Percentiles rank a stretch among this genome's conserved stretches.
These are phyloP conservation scores for Elephas maximus DNA, from an alignment of 2,113 vertebrate genomes.

Conservation along the genomic window DNA sequence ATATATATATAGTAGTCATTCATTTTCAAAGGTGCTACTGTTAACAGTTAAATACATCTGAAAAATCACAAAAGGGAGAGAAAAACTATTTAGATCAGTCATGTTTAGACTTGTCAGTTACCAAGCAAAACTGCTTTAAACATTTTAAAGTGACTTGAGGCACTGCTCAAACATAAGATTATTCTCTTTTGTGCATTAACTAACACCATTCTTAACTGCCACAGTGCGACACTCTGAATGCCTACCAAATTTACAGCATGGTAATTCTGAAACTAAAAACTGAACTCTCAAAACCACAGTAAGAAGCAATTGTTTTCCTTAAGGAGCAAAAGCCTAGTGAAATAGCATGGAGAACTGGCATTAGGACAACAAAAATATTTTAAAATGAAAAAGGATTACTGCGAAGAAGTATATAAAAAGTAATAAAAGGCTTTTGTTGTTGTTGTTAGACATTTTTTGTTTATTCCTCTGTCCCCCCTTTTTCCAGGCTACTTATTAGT, in stretches of 20 bases:
- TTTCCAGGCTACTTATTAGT: slow-evolving; percentile 18
- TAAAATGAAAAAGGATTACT: slow-evolving; percentile 51
- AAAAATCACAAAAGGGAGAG: slow-evolving; percentile 19
- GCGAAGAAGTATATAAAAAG: slow-evolving; percentile 23
- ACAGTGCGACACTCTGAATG: neutral
- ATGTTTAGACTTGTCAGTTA: slow-evolving; percentile 58
- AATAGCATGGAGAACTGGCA: slow-evolving; percentile 9
- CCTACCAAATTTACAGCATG: neutral
- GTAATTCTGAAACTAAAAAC: slow-evolving; percentile 49
- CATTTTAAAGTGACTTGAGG: slow-evolving; percentile 25
- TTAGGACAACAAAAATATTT: slow-evolving; percentile 46
- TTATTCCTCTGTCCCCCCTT: neutral
- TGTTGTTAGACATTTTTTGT: neutral
- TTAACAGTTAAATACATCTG: neutral
- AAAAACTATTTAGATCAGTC: slow-evolving; percentile 34
- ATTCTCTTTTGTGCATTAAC: slow-evolving; percentile 31
- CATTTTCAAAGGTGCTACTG: slow-evolving; percentile 35
- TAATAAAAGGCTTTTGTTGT: slow-evolving; percentile 6
- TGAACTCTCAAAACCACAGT: neutral
- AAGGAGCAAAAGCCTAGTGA: slow-evolving; percentile 51
- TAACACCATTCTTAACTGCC: neutral
- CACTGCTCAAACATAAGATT: slow-evolving; percentile 45
- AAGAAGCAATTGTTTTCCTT: slow-evolving; percentile 34
- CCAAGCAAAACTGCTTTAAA: slow-evolving; percentile 62
- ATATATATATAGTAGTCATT: neutral